These are phyloP conservation scores for Nycticebus coucang DNA, from an alignment of 2,113 vertebrate species.

Conservation along the genomic window DNA sequence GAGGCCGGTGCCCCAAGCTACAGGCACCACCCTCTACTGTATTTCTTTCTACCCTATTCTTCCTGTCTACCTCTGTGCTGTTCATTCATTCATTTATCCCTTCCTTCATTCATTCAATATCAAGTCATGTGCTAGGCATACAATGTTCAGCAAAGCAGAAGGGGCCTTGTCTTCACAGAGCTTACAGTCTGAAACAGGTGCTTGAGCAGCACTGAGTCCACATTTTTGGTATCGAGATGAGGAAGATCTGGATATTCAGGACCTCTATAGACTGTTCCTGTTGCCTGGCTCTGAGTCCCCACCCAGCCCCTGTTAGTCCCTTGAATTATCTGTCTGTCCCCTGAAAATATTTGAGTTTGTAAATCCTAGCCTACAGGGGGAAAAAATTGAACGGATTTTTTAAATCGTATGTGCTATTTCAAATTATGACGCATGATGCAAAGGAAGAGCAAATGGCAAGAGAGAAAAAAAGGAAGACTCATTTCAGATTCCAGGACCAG, in stretches of 20 bases:
- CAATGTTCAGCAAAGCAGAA: not conserved
- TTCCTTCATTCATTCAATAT: not conserved
- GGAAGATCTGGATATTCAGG: not conserved
- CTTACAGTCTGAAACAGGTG: not conserved
- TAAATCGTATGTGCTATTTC: not conserved
- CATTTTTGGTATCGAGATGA: not conserved
- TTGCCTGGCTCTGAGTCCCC: not conserved
- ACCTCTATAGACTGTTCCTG: not conserved
- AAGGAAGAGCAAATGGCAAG: not conserved
- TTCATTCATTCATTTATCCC: not conserved
- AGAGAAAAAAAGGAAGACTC: not conserved
- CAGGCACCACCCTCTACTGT: no score
- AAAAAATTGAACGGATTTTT: not conserved
- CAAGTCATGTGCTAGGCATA: not conserved
- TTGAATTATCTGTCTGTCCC: not conserved
- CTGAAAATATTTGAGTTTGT: not conserved
- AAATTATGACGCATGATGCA: rapidly evolving
- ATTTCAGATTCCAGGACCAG: not conserved
- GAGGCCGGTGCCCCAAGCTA: no score
- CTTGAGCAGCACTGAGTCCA: not conserved
- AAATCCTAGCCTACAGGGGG: not conserved
- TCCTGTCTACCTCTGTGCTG: not conserved
- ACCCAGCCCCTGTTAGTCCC: not conserved
- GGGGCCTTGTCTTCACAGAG: not conserved
- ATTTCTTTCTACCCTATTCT: not conserved